Evolutionary conservation across 2,888 invertebrate genomes (phyloP).

Genomic region (Microplitis deprimator): DNA sequence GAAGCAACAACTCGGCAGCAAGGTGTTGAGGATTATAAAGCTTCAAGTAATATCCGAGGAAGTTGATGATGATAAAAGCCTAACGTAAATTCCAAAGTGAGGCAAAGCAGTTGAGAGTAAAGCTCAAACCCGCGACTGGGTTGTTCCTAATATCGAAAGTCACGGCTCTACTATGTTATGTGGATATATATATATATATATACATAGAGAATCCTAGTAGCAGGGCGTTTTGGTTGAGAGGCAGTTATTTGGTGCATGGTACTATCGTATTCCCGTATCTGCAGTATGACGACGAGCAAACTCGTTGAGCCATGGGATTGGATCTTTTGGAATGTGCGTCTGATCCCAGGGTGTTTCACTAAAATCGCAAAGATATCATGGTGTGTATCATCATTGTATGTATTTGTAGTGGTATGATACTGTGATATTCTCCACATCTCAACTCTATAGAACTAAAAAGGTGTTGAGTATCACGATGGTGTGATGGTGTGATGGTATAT

Average conservation of each 20-base stretch:
- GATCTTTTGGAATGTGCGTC: conserved; percentile 58
- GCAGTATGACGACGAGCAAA: conserved; percentile 40
- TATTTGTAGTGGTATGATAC: too few relatives aligned
- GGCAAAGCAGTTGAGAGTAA: not conserved
- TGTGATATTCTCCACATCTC: too few relatives aligned
- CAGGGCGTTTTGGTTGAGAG: conserved; percentile 5
- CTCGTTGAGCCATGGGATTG: conserved; percentile 53
- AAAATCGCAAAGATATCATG: not conserved
- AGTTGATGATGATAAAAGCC: conserved; percentile 32
- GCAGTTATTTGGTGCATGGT: conserved; percentile 20
- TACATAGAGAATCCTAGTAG: not conserved
- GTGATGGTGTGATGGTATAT: too few relatives aligned
- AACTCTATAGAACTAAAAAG: too few relatives aligned
- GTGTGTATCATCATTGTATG: conserved; percentile 3
- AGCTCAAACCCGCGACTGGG: conserved; percentile 2
- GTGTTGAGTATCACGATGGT: too few relatives aligned
- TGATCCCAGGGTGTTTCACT: conserved; percentile 49
- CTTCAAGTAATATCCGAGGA: conserved; percentile 31
- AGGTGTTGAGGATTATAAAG: conserved; percentile 47
- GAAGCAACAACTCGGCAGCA: conserved; percentile 14
- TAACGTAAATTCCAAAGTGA: conserved; percentile 30
- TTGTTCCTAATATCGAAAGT: conserved; percentile 36
- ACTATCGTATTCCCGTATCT: conserved; percentile 53
- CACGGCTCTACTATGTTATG: conserved; percentile 22
- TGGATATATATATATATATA: conserved; percentile 9